Evolutionary conservation across 2,113 vertebrate genomes (phyloP).

Genomic region (Nymphicus hollandicus): DNA sequence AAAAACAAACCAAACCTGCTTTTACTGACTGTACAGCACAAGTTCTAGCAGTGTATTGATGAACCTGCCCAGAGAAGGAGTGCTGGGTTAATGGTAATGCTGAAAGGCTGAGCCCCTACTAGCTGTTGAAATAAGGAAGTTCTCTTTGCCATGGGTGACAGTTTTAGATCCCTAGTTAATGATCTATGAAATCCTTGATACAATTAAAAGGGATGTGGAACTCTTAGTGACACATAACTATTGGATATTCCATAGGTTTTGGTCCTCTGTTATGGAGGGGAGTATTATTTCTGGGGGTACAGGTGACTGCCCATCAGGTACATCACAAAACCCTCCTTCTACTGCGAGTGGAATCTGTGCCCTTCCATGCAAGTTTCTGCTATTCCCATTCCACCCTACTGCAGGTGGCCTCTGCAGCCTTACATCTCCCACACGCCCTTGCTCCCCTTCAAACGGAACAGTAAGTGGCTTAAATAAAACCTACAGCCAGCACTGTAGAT

Average conservation of each 20-base stretch:
- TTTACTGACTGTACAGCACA: not conserved
- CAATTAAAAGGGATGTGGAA: not conserved
- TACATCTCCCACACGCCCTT: not conserved
- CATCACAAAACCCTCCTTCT: not conserved
- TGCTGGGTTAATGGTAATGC: not conserved
- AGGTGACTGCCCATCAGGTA: not conserved
- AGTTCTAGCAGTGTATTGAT: not conserved
- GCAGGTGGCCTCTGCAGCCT: not conserved
- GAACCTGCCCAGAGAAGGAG: not conserved
- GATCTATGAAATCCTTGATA: not conserved
- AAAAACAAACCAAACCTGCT: not conserved
- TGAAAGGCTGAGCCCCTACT: not conserved
- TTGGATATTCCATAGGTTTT: not conserved
- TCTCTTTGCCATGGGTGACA: not conserved
- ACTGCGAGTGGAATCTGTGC: not conserved
- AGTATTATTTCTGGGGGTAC: not conserved
- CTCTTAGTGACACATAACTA: not conserved
- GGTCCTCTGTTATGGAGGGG: not conserved
- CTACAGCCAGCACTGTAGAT: conserved; percentile 18
- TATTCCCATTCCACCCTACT: not conserved
- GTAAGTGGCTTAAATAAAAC: conserved; percentile 26
- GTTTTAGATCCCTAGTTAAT: not conserved
- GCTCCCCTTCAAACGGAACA: not conserved
- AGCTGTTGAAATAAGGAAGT: not conserved
- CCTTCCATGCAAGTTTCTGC: not conserved